Conservation (phyloP, 2,888 invertebrate genomes). For the Cepaea hortensis region DNA sequence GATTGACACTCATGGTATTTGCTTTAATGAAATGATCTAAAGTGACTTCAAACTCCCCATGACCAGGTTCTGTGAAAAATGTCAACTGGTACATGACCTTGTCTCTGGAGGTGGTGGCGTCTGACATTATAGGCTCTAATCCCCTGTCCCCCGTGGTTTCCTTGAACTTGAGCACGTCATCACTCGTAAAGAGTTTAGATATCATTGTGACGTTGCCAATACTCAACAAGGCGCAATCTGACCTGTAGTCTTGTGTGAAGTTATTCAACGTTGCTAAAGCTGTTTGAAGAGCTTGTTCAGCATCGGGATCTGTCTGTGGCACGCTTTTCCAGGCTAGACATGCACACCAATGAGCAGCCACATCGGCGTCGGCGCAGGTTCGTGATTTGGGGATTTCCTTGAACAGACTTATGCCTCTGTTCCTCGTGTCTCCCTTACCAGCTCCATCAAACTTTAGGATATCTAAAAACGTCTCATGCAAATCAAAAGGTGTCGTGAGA, state of each 20-base stretch:
- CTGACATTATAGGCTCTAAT: constrained; percentile 81
- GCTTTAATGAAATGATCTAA: constrained; percentile 81
- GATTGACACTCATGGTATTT: constrained; percentile 82
- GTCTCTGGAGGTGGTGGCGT: constrained; percentile 80
- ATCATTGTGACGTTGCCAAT: constrained; percentile 9
- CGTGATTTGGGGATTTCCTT: constrained; percentile 81
- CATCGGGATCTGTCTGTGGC: constrained; percentile 78
- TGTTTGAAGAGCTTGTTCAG: constrained; percentile 78
- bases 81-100: constrained; percentile 87
- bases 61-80: constrained; percentile 85
- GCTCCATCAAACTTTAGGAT: constrained; percentile 79
- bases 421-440: constrained; percentile 48
- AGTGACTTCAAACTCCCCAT: constrained; percentile 89
- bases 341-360: constrained; percentile 97
- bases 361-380: constrained; percentile 90
- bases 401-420: constrained; percentile 72
- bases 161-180: constrained; percentile 82
- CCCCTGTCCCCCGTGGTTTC: constrained; percentile 90
- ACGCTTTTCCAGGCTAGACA: constrained; percentile 89
- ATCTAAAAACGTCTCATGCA: constrained; percentile 87
- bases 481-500: constrained; percentile 91
- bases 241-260: constrained; percentile 10
- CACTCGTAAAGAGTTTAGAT: neutral
- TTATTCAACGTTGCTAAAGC: constrained; percentile 28
- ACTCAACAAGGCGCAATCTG: constrained; percentile 25